Evolutionary conservation across 2,797 vertebrate species (phyloP).

Genomic region (Gymnoscopelus braueri): DNA sequence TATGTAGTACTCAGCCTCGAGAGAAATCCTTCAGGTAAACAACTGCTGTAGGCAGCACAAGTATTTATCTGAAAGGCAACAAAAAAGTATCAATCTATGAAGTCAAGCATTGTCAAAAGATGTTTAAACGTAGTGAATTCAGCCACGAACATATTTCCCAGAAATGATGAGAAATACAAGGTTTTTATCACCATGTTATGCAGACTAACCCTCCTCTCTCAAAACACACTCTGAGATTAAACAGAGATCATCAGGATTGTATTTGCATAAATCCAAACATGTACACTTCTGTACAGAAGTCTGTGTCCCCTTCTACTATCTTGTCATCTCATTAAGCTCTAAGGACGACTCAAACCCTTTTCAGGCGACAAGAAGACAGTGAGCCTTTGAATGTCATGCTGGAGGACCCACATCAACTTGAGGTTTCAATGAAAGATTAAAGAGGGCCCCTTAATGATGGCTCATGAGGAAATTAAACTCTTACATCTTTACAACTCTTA

Average conservation of each 20-base stretch:
- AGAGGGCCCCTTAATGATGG: constrained; percentile 18
- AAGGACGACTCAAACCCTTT: constrained; percentile 34
- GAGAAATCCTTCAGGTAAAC: constrained; percentile 22
- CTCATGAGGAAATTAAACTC: constrained; percentile 25
- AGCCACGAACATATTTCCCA: background rate
- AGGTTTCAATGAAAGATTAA: constrained; percentile 14
- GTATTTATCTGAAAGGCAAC: constrained; percentile 11
- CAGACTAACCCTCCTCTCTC: constrained; percentile 1
- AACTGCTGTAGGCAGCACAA: background rate
- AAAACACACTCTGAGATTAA: constrained; percentile 20
- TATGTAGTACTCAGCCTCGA: constrained; percentile 6
- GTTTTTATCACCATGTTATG: background rate
- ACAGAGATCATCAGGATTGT: constrained; percentile 61
- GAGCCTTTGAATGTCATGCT: constrained; percentile 39
- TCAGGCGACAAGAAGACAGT: constrained; percentile 26
- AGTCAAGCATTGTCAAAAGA: constrained; percentile 12
- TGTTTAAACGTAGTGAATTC: background rate
- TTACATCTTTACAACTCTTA: constrained; percentile 15
- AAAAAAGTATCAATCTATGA: constrained; percentile 7
- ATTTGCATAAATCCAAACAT: constrained; percentile 58
- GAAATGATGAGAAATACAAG: constrained; percentile 13
- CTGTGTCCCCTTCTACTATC: constrained; percentile 36
- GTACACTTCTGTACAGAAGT: constrained; percentile 30
- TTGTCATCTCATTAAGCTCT: constrained; percentile 31
- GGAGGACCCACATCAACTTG: constrained; percentile 21